Base-by-base conservation (phyloP, 2,113 vertebrate genomes). In the Gymnobelideus leadbeateri region DNA sequence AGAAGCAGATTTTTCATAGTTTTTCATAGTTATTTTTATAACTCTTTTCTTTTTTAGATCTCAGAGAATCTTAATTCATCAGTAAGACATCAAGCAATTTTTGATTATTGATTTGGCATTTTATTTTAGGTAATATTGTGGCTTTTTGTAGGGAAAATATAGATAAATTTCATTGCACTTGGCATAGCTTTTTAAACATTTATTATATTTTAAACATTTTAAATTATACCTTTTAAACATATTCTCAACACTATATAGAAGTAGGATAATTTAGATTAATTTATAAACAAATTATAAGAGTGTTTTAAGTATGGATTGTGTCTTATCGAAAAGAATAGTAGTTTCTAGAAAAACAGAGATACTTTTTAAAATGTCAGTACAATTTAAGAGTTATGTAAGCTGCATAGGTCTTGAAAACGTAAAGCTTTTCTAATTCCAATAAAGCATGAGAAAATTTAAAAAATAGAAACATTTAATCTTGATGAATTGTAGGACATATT, bases 391-490 rank as follows among this genome's bases (percentile, higher is more conserved):
- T 37, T 37, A 2, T 3, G 21, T 52, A 68, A 37, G 28, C 31
- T 68, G 12, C 28, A 37, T 68, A 37, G 28, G 4, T 77, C 37
- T 77, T 77, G 61, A n/a, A n/a, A 77, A 31, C 19, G 11, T 37
- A 77, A n/a, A 77, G 37, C 61, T n/a, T 77, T n/a, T 77, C 61
- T 19, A 68, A 77, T n/a, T 77, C n/a, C 61, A 77, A 21, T 77
- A 77, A 77, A n/a, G 57, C 61, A 19, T n/a, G 61, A 77, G 5
- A 77, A n/a, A n/a, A 77, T 77, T 49, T 77, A 19, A 89, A 92
- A 53, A 2, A 84, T 55, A 91, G 26, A 26, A 92, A 97, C 93
- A 92, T 93, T 47, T 92, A 90, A 77, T 51, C 8, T 92, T 94
- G 55, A 47, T 92, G n/a, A 55, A 51, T 26, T 47, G 16, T 28